Evolutionary conservation across 2,888 invertebrate genomes (phyloP).

Genomic region (Aphrophora alni): DNA sequence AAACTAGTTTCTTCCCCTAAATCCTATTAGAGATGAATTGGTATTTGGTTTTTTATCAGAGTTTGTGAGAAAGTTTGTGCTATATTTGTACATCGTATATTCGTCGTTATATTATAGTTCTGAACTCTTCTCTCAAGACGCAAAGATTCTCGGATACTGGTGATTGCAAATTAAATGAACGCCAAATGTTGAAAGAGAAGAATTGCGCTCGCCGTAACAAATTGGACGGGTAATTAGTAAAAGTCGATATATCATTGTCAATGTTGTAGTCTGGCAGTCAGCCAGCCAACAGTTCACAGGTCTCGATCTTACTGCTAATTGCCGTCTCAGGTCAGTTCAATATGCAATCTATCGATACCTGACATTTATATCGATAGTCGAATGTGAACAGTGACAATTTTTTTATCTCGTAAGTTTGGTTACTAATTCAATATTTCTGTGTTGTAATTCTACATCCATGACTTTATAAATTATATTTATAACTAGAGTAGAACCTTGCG

Average conservation of each 20-base stretch:
- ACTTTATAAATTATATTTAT: too few relatives aligned
- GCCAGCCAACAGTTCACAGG: not conserved
- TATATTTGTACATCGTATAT: too few relatives aligned
- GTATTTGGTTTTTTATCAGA: too few relatives aligned
- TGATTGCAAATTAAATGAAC: not conserved
- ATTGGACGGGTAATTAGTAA: not conserved
- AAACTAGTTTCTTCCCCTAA: too few relatives aligned
- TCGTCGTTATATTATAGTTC: too few relatives aligned
- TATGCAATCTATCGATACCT: not conserved
- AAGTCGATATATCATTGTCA: not conserved
- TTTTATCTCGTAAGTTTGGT: too few relatives aligned
- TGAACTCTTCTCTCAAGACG: not conserved
- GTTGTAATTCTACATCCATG: too few relatives aligned
- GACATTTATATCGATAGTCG: not conserved
- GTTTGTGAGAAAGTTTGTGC: too few relatives aligned
- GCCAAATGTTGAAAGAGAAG: not conserved
- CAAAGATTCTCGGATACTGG: not conserved
- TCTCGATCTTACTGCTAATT: not conserved
- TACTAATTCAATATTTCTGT: too few relatives aligned
- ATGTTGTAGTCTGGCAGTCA: not conserved
- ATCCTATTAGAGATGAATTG: too few relatives aligned
- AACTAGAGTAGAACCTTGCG: too few relatives aligned
- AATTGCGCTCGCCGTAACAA: not conserved
- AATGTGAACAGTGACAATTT: too few relatives aligned
- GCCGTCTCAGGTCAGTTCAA: not conserved